These are phyloP conservation scores for Torymus texanus DNA, from an alignment of 2,888 invertebrate genomes.

Conservation along the genomic window DNA sequence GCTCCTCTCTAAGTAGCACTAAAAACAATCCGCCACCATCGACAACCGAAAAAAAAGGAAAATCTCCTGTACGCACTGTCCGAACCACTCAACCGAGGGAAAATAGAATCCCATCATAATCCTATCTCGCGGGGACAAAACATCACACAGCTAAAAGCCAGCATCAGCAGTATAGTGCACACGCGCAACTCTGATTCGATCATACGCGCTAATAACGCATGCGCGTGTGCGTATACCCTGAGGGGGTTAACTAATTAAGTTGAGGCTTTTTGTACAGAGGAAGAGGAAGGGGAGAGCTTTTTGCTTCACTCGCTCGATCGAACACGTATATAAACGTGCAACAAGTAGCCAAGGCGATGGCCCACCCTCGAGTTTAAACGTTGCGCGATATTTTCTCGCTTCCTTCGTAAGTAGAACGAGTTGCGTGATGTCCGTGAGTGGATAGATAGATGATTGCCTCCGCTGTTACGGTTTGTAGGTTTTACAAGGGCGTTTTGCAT, in stretches of 20 bases:
- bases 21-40: too few species aligned
- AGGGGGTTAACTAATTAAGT: constrained; percentile 37
- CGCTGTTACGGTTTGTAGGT: too few species aligned
- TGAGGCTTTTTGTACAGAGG: constrained; percentile 24
- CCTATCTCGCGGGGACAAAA: too few species aligned
- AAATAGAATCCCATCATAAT: background rate
- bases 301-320: constrained; percentile 9
- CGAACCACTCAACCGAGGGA: background rate
- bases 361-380: constrained; percentile 10
- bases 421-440: background rate
- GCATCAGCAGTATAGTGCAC: too few species aligned
- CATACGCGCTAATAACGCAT: too few species aligned
- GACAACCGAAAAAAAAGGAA: too few species aligned
- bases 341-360: constrained; percentile 24
- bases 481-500: too few species aligned
- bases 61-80: background rate
- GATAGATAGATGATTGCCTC: too few species aligned
- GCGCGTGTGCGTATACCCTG: too few species aligned
- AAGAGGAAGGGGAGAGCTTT: background rate
- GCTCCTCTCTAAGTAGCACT: too few species aligned
- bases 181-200: too few species aligned
- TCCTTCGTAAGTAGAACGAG: background rate
- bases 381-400: background rate
- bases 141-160: background rate
- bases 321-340: background rate